Evolutionary conservation across 2,113 vertebrate genomes (phyloP), one percentile per base, ranked within the genome.

Genomic region (Nothoprocta perdicaria): DNA sequence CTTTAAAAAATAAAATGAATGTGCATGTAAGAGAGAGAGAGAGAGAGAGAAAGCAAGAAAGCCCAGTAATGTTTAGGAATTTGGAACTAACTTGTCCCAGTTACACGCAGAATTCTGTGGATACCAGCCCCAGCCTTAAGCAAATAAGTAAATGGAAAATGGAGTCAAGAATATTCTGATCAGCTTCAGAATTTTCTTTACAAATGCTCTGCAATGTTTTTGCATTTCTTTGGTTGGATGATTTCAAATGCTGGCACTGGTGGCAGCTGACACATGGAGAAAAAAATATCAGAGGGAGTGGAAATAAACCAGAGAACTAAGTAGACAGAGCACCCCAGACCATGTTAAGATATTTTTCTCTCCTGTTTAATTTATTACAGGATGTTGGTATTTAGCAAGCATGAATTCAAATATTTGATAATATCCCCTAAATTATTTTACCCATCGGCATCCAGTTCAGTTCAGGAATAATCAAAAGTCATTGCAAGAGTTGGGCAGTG

Each of bases 381-480:
- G 53, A 89, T 95, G 95, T 91, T 79, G 87, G 74, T 92, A 93
- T 89, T 89, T 93, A 95, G 79, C 75, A 90, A 89, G 78, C 83
- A 67, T 61, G 82, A 91, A 91, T 23, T 83, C 90, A 89, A 89
- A 88, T 65, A 75, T 72, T 67, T 84, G 81, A 85, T 89, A 94
- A 83, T 58, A 81, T 80, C 75, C 72, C 89, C 89, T 75, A 50
- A 87, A 68, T 75, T 6, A 95, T 93, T 95, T 84, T 80, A 84
- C 40, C 80, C 81, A 62, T 79, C 83, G 86, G 69, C 58, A 76
- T 81, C 73, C 88, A 82, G 80, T 80, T 76, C 71, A 66, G 66
- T 41, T 48, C 14, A 10, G 38, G 55, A 89, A 80, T 46, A 45
- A 74, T 50, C 75, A 58, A 17, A 90, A 86, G 60, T 60, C 78